Conservation (phyloP, 2,797 vertebrate genomes). For the Anabas testudineus region DNA sequence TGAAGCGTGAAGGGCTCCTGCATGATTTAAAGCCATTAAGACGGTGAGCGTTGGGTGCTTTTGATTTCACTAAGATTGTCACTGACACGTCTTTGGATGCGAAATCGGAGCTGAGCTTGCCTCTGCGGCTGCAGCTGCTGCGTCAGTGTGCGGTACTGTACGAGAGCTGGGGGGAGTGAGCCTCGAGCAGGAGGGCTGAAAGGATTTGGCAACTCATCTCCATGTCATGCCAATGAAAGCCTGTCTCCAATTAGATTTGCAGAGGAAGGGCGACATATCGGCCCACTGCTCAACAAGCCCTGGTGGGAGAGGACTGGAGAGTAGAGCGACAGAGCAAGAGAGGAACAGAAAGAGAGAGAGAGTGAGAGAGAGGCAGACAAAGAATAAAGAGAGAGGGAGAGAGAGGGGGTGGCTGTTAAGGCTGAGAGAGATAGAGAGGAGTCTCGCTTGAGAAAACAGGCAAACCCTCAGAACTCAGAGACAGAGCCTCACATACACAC, state of each 20-base stretch:
- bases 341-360: constrained; percentile 18
- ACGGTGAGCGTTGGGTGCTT: constrained; percentile 41
- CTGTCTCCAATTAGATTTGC: constrained; percentile 82
- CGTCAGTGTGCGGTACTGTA: constrained; percentile 44
- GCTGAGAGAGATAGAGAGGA: constrained; percentile 56
- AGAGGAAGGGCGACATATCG: constrained; percentile 74
- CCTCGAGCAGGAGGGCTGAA: constrained; percentile 70
- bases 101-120: constrained; percentile 15
- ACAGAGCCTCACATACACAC: constrained; percentile 47
- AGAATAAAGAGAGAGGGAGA: constrained; percentile 26
- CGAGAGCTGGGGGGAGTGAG: constrained; percentile 47
- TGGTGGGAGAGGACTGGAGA: constrained; percentile 73
- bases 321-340: constrained; percentile 32
- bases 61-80: constrained; percentile 56
- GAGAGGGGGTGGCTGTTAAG: constrained; percentile 42
- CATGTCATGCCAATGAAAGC: constrained; percentile 80
- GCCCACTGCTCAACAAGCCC: constrained; percentile 72
- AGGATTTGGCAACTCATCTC: constrained; percentile 83
- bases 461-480: constrained; percentile 69
- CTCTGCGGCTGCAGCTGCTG: constrained; percentile 50
- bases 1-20: constrained; percentile 12
- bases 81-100: constrained; percentile 32
- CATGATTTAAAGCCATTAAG: constrained; percentile 59
- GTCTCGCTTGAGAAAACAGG: constrained; percentile 69
- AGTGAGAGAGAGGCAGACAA: constrained; percentile 24